Percentiles rank a stretch among this genome's conserved stretches.
phyloP scores from a whole-genome alignment of 2,888 invertebrate genomes.

The Agrotis segetum region DNA sequence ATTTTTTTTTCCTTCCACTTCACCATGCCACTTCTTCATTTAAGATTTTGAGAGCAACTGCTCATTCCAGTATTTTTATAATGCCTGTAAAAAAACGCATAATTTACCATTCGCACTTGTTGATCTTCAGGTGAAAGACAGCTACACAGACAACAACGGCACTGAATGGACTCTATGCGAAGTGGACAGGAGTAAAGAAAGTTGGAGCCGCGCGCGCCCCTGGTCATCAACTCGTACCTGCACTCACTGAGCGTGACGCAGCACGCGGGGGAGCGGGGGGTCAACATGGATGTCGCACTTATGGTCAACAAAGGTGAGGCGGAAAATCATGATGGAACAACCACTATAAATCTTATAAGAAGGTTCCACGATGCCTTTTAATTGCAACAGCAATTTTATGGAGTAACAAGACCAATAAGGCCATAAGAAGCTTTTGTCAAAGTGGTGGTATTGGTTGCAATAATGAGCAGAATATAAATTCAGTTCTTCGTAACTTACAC shows the following conservation, averaged over 20 bases:
- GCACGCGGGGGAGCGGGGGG: slow-evolving; percentile 80
- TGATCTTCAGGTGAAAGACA: slow-evolving; percentile 90
- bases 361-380: not conserved
- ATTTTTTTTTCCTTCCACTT: too few species aligned
- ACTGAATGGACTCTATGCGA: slow-evolving; percentile 93
- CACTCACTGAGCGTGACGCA: slow-evolving; percentile 92
- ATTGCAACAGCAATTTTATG: not conserved
- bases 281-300: slow-evolving; percentile 92
- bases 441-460: too few species aligned
- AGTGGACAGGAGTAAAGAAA: slow-evolving; percentile 76
- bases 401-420: not conserved
- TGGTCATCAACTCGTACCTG: slow-evolving; percentile 93
- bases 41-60: not conserved
- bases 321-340: not conserved
- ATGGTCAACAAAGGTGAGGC: slow-evolving; percentile 90
- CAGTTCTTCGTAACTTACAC: too few species aligned
- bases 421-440: not conserved
- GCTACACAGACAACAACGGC: slow-evolving; percentile 93
- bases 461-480: too few species aligned
- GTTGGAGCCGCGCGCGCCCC: slow-evolving; percentile 76
- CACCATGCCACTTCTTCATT: too few species aligned
- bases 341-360: not conserved
- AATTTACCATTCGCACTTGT: not conserved
- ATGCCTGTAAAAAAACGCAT: not conserved
- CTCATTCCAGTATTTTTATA: not conserved